phyloP scores from a whole-genome alignment of 2,888 invertebrate species.

The Lochmaea capreae region DNA sequence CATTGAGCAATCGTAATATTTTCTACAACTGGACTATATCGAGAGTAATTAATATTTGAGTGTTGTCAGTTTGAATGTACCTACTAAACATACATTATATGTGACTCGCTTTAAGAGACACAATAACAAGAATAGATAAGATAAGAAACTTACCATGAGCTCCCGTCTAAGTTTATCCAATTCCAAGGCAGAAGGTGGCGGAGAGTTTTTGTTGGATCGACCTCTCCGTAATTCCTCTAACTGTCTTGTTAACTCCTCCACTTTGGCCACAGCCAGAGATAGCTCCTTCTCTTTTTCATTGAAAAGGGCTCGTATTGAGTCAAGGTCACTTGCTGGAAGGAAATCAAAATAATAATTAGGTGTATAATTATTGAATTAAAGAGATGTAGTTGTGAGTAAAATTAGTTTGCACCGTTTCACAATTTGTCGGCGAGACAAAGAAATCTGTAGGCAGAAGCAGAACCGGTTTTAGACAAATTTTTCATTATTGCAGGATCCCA shows the following conservation, averaged over 20 bases:
- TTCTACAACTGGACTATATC: not conserved
- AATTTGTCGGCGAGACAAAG: too few relatives aligned
- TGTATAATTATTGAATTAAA: not conserved
- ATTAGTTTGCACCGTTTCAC: too few relatives aligned
- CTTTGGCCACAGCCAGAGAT: slow-evolving; percentile 96
- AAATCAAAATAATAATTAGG: slow-evolving; percentile 2
- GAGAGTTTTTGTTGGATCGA: slow-evolving; percentile 69
- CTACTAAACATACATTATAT: not conserved
- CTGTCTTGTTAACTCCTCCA: slow-evolving; percentile 94
- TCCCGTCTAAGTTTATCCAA: slow-evolving; percentile 92
- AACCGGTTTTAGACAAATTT: too few relatives aligned
- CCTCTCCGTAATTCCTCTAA: slow-evolving; percentile 89
- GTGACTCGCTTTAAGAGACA: not conserved
- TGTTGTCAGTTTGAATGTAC: not conserved
- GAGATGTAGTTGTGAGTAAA: too few relatives aligned
- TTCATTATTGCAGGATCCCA: too few relatives aligned
- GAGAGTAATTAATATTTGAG: not conserved
- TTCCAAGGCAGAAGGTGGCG: slow-evolving; percentile 83
- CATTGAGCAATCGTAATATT: too few relatives aligned
- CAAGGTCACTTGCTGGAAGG: slow-evolving; percentile 89
- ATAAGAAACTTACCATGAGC: slow-evolving; percentile 80
- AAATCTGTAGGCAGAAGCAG: too few relatives aligned
- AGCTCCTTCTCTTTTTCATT: slow-evolving; percentile 98
- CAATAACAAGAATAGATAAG: not conserved
- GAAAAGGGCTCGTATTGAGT: slow-evolving; percentile 94